Conservation (phyloP, 2,797 vertebrate genomes). For the Forpus xanthops region DNA sequence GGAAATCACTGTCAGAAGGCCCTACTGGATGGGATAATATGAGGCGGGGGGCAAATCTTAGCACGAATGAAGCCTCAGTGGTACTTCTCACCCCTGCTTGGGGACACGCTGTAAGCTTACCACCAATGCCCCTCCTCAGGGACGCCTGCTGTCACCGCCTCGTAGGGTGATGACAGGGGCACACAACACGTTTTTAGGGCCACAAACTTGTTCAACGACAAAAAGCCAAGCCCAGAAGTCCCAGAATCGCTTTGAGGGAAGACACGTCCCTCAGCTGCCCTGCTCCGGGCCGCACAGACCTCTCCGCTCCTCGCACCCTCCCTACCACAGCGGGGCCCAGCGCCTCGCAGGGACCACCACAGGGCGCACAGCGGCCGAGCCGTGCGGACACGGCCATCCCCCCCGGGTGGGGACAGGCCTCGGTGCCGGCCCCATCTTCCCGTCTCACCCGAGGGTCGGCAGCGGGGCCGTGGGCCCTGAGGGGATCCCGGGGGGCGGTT, state of each 20-base stretch:
- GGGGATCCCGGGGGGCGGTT: background rate
- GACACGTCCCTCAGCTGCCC: background rate
- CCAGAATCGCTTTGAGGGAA: background rate
- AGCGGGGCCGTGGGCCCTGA: background rate
- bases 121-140: background rate
- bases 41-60: background rate
- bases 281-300: background rate
- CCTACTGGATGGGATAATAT: rapidly evolving
- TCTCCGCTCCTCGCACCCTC: background rate
- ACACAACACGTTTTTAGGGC: rapidly evolving
- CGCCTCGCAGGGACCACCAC: rapidly evolving
- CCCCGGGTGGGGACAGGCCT: background rate
- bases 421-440: background rate
- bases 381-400: background rate
- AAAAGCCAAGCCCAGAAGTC: no score
- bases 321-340: background rate
- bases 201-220: no score
- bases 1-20: rapidly evolving
- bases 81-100: background rate
- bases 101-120: background rate
- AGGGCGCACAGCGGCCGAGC: background rate
- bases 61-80: rapidly evolving
- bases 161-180: rapidly evolving
- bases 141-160: background rate
- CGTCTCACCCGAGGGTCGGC: background rate